Base-by-base conservation (phyloP, 2,113 vertebrate genomes). In the Rana temporaria region DNA sequence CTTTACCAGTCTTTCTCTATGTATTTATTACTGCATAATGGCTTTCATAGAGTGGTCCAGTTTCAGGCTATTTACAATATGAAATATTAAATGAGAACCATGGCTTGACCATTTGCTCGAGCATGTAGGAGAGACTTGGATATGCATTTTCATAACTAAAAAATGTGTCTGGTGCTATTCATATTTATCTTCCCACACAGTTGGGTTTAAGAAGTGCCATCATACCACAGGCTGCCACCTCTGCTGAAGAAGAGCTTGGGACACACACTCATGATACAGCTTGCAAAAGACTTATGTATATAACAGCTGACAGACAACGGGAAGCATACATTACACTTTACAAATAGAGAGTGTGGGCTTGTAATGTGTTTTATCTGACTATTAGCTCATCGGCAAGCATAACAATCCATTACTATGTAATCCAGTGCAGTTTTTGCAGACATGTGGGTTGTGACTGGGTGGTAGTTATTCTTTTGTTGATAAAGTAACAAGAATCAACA, bases 401-500 rank as follows among this genome's bases (percentile, higher is more conserved):
- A 38, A 68, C 30, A 80, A 38, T 19, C 7, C 56, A 80, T 52
- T 56, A 22, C 75, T 65, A 26, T 69, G 32, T 48, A 48, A 80
- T 62, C 38, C 16, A 70, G 24, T 70, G 77, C n/a, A 59, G 16
- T 79, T 53, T 68, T 56, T 78, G 22, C 63, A 67, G 77, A 57
- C 53, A 53, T 59, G 77, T 68, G 66, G 64, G 65, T 55, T 79
- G 63, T 56, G 63, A 17, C 56, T 48, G 32, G 65, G 77, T 56
- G 77, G 64, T 11, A 30, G 22, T 68, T 68, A 79, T 11, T 19
- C 60, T 65, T 30, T 38, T 67, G 12, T 22, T 11, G 57, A 59
- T 67, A 32, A 20, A 30, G 32, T 79, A 64, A 42, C 77, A 79
- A 67, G 77, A 79, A 79, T 56, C 77, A 79, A 79, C 77, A 59